These are phyloP conservation scores for Hyles euphorbiae DNA, from an alignment of 1,140 invertebrate species.

Conservation along the genomic window DNA sequence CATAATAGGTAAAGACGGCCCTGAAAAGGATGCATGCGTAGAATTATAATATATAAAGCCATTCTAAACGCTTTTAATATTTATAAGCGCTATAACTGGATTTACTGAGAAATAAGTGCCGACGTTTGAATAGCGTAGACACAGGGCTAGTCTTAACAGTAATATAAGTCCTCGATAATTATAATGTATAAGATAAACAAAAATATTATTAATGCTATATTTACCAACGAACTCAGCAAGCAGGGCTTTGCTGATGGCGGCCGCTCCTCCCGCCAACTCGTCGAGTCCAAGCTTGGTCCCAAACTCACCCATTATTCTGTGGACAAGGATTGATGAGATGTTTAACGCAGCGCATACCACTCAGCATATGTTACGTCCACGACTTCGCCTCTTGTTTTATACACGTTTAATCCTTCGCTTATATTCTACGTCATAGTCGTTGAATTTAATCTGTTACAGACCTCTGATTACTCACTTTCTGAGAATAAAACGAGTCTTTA, in stretches of 20 bases:
- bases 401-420: neutral
- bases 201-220: neutral
- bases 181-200: too few relatives aligned
- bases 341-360: neutral
- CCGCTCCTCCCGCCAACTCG: conserved; percentile 79
- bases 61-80: too few relatives aligned
- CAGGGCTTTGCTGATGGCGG: conserved; percentile 79
- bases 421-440: neutral
- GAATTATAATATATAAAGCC: too few relatives aligned
- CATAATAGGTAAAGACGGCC: too few relatives aligned
- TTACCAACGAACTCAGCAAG: conserved; percentile 86
- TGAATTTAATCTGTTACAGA: neutral
- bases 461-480: too few relatives aligned
- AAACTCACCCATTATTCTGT: conserved; percentile 76
- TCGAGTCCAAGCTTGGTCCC: conserved; percentile 79
- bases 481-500: too few relatives aligned
- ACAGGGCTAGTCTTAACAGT: too few relatives aligned
- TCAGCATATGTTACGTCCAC: neutral
- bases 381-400: neutral
- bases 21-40: too few relatives aligned
- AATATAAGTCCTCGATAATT: too few relatives aligned
- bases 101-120: too few relatives aligned
- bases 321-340: conserved; percentile 23
- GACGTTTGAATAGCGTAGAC: too few relatives aligned
- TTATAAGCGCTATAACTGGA: too few relatives aligned